Base-by-base conservation (phyloP, 1,140 invertebrate genomes). In the Diuraphis noxia region DNA sequence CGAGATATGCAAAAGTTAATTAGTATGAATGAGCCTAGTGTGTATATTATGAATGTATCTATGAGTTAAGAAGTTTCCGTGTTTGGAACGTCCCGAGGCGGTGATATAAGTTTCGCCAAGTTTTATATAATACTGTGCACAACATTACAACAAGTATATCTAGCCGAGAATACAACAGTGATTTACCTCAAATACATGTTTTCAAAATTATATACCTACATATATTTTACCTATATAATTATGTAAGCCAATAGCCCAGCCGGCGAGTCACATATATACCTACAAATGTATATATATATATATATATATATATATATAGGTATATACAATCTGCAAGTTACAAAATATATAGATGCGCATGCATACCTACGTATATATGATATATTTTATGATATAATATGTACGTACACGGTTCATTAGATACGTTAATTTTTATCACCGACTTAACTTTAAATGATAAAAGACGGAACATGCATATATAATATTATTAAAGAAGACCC, bases 51-150 rank as follows among this genome's bases (percentile, higher is more conserved):
- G 10, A 41, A 41, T 41, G 30, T 82, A 82, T 77, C 34, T 38
- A 36, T 49, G 72, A 49, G 88, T 56, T 52, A 52, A 81, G 88
- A 87, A 87, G 49, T 87, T 56, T 87, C 49, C 85, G 7, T 81
- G 63, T 90, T 90, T 46, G 43, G 30, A 56, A 25, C 72, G 43
- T 90, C 88, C 63, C 56, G 41, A 30, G 63, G 88, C 72, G 77
- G 34, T 49, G 72, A 81, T 90, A 81, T 90, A 90, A 90, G 88
- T 90, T 90, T 79, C 25, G 41, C 25, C 63, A 81, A 90, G 41
- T 90, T 90, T 81, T 90, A 46, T 90, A 41, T 90, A 43, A 56
- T 87, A 40, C 34, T 56, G 52, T 34, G 9, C n/a, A 49, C n/a
- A 34, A 34, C 6, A n/a, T 34, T 38, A 56, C 1, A 36, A 49